Base-by-base conservation (phyloP, 1,140 invertebrate genomes). In the Venturia canescens region DNA sequence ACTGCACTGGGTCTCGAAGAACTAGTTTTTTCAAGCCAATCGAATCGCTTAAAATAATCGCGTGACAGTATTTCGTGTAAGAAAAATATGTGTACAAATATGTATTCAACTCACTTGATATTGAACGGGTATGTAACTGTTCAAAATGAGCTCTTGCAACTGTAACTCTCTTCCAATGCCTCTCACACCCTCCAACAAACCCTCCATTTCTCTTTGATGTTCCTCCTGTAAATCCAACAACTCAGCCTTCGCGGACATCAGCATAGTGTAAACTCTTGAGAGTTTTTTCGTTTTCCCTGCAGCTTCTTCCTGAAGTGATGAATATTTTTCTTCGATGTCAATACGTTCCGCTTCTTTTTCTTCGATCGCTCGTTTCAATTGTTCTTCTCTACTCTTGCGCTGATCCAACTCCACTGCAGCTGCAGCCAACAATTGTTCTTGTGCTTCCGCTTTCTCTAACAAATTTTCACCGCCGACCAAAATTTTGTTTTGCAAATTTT, bases 401-500 rank as follows among this genome's bases (percentile, higher is more conserved):
- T 95, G 94, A 86, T 99, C 97, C 66, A 99, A 92, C 90, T 99
- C 98, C 38, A 94, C 93, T n/a, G 97, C 96, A 3, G 97, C 97
- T 80, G 97, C 96, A 85, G 98, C 97, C 18, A 99, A 92, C 27
- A 99, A 92, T 79, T 95, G 93, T 84, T 99, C 97, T 88, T 99
- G 98, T 11, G 96, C 95, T 91, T 99, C 97, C 0, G 98, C 98
- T 89, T 99, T 99, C 90, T 99, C 98, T 78, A 99, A 93, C 11
- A 99, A 93, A 93, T 99, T 99, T 92, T 99, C 99, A 9, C 99
- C 99, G 1, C 99, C 99, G 11, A 99, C 97, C 26, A 99, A 94
- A 74, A 99, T 98, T 90, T 99, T 98, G 79, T 97, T 98, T 90
- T 99, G 98, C 69, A 99, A 94, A 26, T 96, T 95, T 82, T 96